Base-by-base conservation (phyloP, 2,113 vertebrate species). In the Alligator sinensis region DNA sequence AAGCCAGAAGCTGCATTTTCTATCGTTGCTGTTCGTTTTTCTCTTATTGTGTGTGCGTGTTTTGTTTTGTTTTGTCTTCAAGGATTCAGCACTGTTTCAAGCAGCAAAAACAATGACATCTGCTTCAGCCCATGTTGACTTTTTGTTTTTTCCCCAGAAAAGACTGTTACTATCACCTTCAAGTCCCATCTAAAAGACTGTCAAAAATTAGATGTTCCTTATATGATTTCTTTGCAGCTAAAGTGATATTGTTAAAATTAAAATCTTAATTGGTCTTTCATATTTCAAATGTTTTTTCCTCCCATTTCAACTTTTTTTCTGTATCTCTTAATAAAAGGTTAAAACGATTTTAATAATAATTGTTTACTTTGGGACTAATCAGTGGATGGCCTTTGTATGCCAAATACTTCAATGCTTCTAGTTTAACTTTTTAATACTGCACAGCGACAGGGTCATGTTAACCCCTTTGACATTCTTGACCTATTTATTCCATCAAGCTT, bases 91-190 rank as follows among this genome's bases (percentile, higher is more conserved):
- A 47, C 47, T 47, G 47, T 47, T 47, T 47, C 47, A 6, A 92
- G 87, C 81, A 96, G 90, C 47, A 93, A 95, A 96, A 77, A 91
- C 92, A 96, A 93, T 80, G 94, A 80, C 83, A 88, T 34, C 87
- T 94, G 66, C 86, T 82, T 59, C 0, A 1, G 54, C n/a, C 83
- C 57, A 80, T 97, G 91, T 91, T 38, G 94, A 97, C 95, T 89
- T 97, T 96, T 96, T 96, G 78, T 72, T 75, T 94, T 95, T 93
- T 78, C 82, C 72, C 62, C 81, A 66, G 64, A 91, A 84, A 9
- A 91, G 89, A 91, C 92, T 90, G 81, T 82, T 80, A 64, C 91
- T 96, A 87, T 95, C 92, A 95, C 81, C 86, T 86, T 47, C 1
- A 47, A 1, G 79, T 75, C 82, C 87, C 78, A 88, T 88, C 82